Percentiles rank a stretch among this genome's conserved stretches.
Conservation (phyloP, 53 echinoderm and acorn worm genomes). For the Paelopatides confundens region DNA sequence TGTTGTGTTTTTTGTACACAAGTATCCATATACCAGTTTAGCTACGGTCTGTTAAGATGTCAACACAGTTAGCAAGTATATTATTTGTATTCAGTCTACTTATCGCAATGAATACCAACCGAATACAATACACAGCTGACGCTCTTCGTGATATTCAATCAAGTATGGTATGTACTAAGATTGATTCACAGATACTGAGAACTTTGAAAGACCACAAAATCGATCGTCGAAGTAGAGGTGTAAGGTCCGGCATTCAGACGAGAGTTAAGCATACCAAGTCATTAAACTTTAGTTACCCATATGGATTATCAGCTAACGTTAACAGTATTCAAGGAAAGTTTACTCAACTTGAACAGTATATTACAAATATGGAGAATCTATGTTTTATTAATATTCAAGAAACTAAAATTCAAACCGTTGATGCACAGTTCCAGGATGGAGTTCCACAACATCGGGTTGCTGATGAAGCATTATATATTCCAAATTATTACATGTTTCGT, state of each 20-base stretch:
- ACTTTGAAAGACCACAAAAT: background rate
- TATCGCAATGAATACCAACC: too few relatives aligned
- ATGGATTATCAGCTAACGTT: slow-evolving; percentile 4
- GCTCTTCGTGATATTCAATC: too few relatives aligned
- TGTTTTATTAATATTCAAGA: slow-evolving; percentile 21
- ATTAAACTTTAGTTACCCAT: background rate
- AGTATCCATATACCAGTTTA: too few relatives aligned
- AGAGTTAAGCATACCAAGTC: background rate
- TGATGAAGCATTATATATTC: background rate
- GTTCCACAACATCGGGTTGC: slow-evolving; percentile 8
- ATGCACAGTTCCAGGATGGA: background rate
- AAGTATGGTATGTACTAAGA: too few relatives aligned
- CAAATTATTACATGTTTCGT: slow-evolving; percentile 15
- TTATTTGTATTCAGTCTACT: too few relatives aligned
- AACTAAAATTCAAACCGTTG: background rate
- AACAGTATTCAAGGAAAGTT: slow-evolving; percentile 14
- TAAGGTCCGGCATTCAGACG: background rate
- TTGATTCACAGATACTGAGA: background rate
- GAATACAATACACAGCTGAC: too few relatives aligned
- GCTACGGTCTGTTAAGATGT: too few relatives aligned
- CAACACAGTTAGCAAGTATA: too few relatives aligned
- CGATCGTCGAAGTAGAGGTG: background rate
- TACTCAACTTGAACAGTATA: background rate
- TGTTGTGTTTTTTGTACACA: too few relatives aligned
- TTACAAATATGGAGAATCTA: background rate